Evolutionary conservation across 2,888 invertebrate genomes (phyloP), one percentile per base, ranked within the genome.

Genomic region (Trichopoda pennipes): DNA sequence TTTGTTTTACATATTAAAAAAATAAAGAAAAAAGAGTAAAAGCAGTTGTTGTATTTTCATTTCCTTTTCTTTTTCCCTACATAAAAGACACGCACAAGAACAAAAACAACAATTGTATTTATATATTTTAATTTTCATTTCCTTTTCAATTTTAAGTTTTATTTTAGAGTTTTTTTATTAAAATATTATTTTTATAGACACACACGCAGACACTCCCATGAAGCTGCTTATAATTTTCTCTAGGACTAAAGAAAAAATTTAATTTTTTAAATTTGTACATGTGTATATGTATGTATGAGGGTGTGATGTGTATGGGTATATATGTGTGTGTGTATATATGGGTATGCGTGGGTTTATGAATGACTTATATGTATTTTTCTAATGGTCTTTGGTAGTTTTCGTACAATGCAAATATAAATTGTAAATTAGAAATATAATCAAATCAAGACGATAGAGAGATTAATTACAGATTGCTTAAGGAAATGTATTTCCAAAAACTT

Each of bases 91-190:
- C 63, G 75, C 64, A 58, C 75, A 51, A 42, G 47, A 61, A 64
- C 23, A 70, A 72, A 53, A 70, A 55, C 55, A 64, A 74, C 47
- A 76, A 60, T 17, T 51, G 32, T 44, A 44, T 76, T 76, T 76
- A 76, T 68, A 72, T 55, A 75, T 80, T 73, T 72, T 76, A 81
- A 81, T 81, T 72, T 80, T 47, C 76, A 80, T 80, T 76, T 81
- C 81, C 81, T 68, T 72, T 81, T 56, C 72, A 78, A 78, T 66
- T 78, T 70, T 64, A 74, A 6, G 49, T 66, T 58, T 56, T 38
- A 42, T 74, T 74, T 63, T 28, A 42, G 32, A 32, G 16, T 63
- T 64, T 74, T 64, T 74, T 58, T 42, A 17, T 42, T 75, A 17
- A 9, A 55, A 19, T 38, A 6, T 12, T 64, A n/a, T 55, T 61